Conservation (phyloP, 2,797 vertebrate species). For the Lycodopsis pacificus region DNA sequence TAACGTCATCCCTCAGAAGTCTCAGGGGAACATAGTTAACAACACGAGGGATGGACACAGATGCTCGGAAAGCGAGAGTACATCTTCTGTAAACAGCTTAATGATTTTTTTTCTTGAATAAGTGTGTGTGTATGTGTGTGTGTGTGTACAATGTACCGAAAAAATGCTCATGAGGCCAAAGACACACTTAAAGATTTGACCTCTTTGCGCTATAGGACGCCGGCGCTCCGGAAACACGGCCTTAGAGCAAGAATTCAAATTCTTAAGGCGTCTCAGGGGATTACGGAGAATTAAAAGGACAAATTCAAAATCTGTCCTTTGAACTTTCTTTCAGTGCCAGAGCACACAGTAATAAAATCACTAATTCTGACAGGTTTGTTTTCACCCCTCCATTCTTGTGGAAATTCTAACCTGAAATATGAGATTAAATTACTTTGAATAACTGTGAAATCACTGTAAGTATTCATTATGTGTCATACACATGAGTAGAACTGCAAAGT, state of each 20-base stretch:
- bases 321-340: slow-evolving; percentile 33
- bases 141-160: background rate
- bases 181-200: slow-evolving; percentile 44
- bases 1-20: slow-evolving; percentile 40
- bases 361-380: background rate
- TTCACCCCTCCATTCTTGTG: background rate
- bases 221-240: background rate
- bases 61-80: slow-evolving; percentile 32
- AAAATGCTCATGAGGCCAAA: slow-evolving; percentile 37
- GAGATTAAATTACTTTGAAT: background rate
- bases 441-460: background rate
- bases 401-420: slow-evolving; percentile 16
- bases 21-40: slow-evolving; percentile 41
- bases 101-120: slow-evolving; percentile 44
- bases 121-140: slow-evolving; percentile 24
- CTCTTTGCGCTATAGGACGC: slow-evolving; percentile 14
- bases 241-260: slow-evolving; percentile 32
- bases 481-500: background rate
- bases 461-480: background rate
- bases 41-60: slow-evolving; percentile 37
- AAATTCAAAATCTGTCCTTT: slow-evolving; percentile 47
- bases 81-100: slow-evolving; percentile 57
- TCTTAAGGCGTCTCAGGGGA: slow-evolving; percentile 39
- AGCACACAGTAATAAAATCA: slow-evolving; percentile 21
- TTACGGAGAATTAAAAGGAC: slow-evolving; percentile 55